A percentile compares a stretch with the other conserved stretches of the same genome.
Conservation (phyloP, 2,888 invertebrate species). For the Dryobota labecula region DNA sequence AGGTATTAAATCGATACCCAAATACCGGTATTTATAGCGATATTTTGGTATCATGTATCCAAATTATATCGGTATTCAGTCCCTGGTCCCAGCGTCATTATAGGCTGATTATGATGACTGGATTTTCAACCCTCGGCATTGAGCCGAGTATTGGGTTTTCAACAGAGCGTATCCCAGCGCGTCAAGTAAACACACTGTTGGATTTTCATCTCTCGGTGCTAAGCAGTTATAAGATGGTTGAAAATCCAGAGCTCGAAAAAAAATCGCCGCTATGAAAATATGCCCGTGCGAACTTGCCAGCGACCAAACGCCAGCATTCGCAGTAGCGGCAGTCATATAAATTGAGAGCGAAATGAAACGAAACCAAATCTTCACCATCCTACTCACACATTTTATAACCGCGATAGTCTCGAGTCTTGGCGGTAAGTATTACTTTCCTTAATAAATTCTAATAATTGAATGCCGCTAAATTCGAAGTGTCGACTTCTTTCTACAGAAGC, state of each 20-base stretch:
- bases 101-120: too few relatives aligned
- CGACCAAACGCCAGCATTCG: neutral
- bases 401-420: too few relatives aligned
- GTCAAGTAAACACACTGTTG: too few relatives aligned
- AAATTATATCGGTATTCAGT: too few relatives aligned
- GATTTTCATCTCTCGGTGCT: too few relatives aligned
- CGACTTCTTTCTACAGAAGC: constrained; percentile 35
- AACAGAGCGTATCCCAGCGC: too few relatives aligned
- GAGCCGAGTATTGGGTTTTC: neutral
- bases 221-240: neutral
- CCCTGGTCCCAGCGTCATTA: too few relatives aligned
- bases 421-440: too few relatives aligned
- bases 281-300: neutral
- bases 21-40: too few relatives aligned
- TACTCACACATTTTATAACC: neutral
- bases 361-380: neutral
- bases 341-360: neutral
- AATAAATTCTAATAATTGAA: neutral
- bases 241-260: neutral
- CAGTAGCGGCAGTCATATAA: neutral
- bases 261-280: neutral
- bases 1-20: too few relatives aligned
- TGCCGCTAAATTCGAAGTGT: constrained; percentile 33
- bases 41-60: too few relatives aligned
- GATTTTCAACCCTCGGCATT: too few relatives aligned